Conservation (phyloP, 1,140 invertebrate species). For the Phenacoccus solenopsis region DNA sequence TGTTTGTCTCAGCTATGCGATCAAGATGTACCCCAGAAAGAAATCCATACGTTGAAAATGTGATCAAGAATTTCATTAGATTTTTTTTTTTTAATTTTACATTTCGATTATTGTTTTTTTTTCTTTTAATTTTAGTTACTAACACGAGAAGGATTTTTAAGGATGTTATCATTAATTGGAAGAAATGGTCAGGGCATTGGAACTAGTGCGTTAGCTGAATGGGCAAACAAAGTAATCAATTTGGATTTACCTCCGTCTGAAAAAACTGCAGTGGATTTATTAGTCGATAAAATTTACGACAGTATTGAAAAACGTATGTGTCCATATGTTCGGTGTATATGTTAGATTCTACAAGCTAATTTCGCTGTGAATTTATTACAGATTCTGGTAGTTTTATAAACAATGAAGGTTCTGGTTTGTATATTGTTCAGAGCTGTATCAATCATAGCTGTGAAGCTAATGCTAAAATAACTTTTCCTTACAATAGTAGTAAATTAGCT, state of each 20-base stretch:
- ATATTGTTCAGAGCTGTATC: slow-evolving; percentile 65
- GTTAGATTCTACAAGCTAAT: neutral
- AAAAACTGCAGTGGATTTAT: slow-evolving; percentile 49
- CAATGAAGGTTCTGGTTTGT: slow-evolving; percentile 86
- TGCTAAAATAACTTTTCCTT: slow-evolving; percentile 68
- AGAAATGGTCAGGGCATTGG: slow-evolving; percentile 91
- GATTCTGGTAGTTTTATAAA: slow-evolving; percentile 82
- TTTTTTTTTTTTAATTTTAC: neutral
- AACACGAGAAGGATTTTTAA: slow-evolving; percentile 72
- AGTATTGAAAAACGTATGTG: slow-evolving; percentile 62
- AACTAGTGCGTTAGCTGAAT: slow-evolving; percentile 72
- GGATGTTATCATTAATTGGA: slow-evolving; percentile 74
- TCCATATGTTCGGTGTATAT: neutral
- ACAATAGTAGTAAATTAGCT: slow-evolving; percentile 66
- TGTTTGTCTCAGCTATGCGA: neutral
- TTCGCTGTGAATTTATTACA: slow-evolving; percentile 31
- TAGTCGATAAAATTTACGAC: slow-evolving; percentile 71
- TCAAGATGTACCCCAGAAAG: neutral
- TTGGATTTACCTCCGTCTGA: slow-evolving; percentile 51
- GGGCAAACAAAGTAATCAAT: slow-evolving; percentile 63
- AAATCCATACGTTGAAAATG: neutral
- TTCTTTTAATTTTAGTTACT: slow-evolving; percentile 42
- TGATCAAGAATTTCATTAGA: no score
- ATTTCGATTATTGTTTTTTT: neutral
- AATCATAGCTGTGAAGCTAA: slow-evolving; percentile 91